Base-by-base conservation (phyloP, 2,888 invertebrate genomes). In the Drosophila emarginata region DNA sequence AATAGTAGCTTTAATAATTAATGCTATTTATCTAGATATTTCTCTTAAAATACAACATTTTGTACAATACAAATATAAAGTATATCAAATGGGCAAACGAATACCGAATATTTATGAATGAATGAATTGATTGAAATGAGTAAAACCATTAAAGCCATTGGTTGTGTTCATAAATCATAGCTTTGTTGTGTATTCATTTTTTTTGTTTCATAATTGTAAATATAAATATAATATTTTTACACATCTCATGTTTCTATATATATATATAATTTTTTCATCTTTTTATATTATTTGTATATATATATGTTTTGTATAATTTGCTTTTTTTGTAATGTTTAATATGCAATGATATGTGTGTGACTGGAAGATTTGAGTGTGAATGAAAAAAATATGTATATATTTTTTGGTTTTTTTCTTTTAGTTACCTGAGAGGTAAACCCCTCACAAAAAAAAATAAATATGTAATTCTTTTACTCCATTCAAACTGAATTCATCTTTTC, bases 281-380 rank as follows among this genome's bases (percentile, higher is more conserved):
- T 51, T 74, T 59, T 68, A 7, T 64, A 9, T 4, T 28, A 5
- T 61, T 37, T 74, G 62, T 67, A 63, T 67, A 69, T 78, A 69
- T 58, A 74, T 72, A 63, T 67, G 54, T 71, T 37, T 66, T 67
- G 58, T 76, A 64, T 66, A 71, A 67, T 61, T 67, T 71, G 45
- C 52, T 45, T 32, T 53, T 63, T 64, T 63, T 7, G 11, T 45
- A 18, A 45, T 67, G 59, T 67, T 79, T 70, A 71, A 84, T 79
- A 76, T 72, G 83, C 76, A 72, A 72, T 87, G 88, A 87, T 87
- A 87, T 88, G 89, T 85, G 88, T 80, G 88, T 80, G 72, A 65
- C 70, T 86, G 89, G 89, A 85, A 85, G 85, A 83, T 65, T 73
- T 70, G 69, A 69, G 45, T 80, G 77, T 69, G 59, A 61, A 69